phyloP scores from a whole-genome alignment of 2,797 vertebrate species.

The Spinus olivaceus region DNA sequence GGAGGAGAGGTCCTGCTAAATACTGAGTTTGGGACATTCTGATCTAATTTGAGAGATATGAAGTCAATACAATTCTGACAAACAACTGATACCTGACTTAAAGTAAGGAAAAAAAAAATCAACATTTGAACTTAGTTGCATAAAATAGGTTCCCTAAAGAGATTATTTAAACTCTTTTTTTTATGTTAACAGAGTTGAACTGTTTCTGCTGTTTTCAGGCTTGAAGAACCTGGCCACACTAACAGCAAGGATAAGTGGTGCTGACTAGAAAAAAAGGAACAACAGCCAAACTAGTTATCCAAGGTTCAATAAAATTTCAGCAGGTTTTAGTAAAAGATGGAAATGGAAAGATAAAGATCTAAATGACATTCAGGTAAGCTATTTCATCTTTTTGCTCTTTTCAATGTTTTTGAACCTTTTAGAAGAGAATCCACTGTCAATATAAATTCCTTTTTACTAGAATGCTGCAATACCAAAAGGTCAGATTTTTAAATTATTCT shows the following conservation, averaged over 20 bases:
- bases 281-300: background rate
- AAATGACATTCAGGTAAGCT: background rate
- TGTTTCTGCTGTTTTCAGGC: background rate
- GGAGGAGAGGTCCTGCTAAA: background rate
- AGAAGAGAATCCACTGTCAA: background rate
- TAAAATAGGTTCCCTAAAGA: background rate
- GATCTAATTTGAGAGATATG: background rate
- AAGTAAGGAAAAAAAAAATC: background rate
- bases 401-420: background rate
- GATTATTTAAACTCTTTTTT: background rate
- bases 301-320: background rate
- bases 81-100: background rate
- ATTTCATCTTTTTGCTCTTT: background rate
- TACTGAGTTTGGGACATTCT: background rate
- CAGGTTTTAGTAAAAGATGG: background rate
- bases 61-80: background rate
- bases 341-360: background rate
- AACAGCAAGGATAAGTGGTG: background rate
- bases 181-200: background rate
- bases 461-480: background rate
- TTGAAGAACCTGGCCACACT: background rate
- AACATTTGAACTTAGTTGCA: background rate
- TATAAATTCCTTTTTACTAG: background rate
- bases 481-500: constrained; percentile 4
- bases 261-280: background rate